Evolutionary conservation across 2,113 vertebrate genomes (phyloP).

Genomic region (Ctenomys sociabilis): DNA sequence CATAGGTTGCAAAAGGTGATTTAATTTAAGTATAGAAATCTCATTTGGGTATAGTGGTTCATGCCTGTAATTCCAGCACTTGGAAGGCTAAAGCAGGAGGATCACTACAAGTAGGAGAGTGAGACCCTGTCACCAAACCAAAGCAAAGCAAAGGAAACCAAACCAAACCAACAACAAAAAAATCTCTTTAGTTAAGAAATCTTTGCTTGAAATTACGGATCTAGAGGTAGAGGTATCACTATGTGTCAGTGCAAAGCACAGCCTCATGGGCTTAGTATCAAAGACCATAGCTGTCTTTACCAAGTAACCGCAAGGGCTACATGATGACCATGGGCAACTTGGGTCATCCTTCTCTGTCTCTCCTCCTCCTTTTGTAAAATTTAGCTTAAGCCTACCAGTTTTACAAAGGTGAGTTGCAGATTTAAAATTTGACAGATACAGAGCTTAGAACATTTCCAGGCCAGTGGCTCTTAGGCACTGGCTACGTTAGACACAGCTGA

Average conservation of each 20-base stretch:
- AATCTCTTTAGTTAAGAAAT: not conserved
- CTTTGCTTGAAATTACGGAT: not conserved
- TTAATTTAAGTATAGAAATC: not conserved
- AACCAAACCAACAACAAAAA: not conserved
- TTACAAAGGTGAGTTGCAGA: not conserved
- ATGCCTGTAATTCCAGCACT: no score
- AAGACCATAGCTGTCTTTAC: not conserved
- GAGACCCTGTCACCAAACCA: not conserved
- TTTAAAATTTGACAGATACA: not conserved
- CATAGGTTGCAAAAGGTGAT: not conserved
- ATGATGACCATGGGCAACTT: not conserved
- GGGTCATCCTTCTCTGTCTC: not conserved
- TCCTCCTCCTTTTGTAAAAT: not conserved
- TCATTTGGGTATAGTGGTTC: not conserved
- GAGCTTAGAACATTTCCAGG: not conserved
- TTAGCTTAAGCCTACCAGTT: not conserved
- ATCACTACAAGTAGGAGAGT: not conserved
- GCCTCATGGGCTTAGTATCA: not conserved
- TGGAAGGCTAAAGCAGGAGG: not conserved
- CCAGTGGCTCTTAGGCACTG: not conserved
- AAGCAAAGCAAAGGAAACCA: not conserved
- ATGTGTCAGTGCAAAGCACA: not conserved
- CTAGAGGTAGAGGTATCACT: not conserved
- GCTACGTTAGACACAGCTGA: not conserved
- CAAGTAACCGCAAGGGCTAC: not conserved